Evolutionary conservation across 2,888 invertebrate species (phyloP), one percentile per base, ranked within the genome.

Genomic region (Quadroppia sp.): DNA sequence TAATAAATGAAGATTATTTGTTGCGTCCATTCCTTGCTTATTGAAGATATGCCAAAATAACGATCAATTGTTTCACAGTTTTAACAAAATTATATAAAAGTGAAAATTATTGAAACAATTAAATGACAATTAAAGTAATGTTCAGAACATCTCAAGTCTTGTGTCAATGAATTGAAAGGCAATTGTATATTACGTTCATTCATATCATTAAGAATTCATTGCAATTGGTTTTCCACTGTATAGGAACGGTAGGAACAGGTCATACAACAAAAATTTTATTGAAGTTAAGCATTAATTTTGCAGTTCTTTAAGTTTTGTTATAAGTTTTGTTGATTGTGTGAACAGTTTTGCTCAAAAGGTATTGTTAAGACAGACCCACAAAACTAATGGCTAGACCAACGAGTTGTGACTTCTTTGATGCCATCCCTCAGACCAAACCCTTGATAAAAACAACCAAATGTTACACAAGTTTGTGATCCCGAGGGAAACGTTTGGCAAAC

Each of bases 321-420:
- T 3, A 6, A 42, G 40, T 67, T 67, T 67, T 67, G 67, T 67
- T 25, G 36, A 42, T 40, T 67, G 67, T 67, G 67, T 67, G 67
- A 67, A 67, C 36, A 36, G 67, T 67, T 67, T 67, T 67, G 67
- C 42, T 67, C 67, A 67, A 67, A 32, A 36, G n/a, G 36, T 61
- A 61, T 28, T 61, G 17, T 36, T 11, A 23, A 17, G n/a, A 36
- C 61, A 61, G 61, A 61, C 61, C 61, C 61, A 32, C 42, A n/a
- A n/a, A 67, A 67, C 67, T 15, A 20, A n/a, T 67, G 40, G 23
- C 23, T 67, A 67, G 67, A 67, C 67, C 67, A 67, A 67, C 67
- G 67, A 67, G 67, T 67, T 67, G 67, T 67, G 40, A 67, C 67
- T 67, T 67, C 67, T 67, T 67, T 67, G 67, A 67, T 67, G 67